These are phyloP conservation scores for Geophilus truncorum DNA, from an alignment of 2,888 invertebrate genomes.

Conservation along the genomic window DNA sequence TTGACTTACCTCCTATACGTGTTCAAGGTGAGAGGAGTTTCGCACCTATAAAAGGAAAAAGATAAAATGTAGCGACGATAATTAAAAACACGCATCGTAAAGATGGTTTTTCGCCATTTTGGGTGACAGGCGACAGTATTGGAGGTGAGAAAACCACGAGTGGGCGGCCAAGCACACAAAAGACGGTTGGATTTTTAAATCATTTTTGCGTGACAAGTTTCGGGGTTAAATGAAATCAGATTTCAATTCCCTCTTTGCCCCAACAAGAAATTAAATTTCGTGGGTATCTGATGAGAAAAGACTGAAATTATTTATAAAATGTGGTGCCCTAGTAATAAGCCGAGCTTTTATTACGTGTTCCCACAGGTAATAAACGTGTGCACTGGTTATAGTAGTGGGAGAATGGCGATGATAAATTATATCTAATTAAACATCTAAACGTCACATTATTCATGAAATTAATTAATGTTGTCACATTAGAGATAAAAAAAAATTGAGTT, in stretches of 20 bases:
- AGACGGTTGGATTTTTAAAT: not conserved
- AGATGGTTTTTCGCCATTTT: not conserved
- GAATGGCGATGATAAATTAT: not conserved
- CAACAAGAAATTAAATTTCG: not conserved
- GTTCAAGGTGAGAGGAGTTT: conserved; percentile 34
- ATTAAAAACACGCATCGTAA: not conserved
- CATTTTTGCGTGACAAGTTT: not conserved
- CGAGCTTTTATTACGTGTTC: not conserved
- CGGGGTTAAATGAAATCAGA: not conserved
- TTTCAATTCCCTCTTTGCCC: not conserved
- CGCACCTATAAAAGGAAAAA: conserved; percentile 33
- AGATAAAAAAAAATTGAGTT: not conserved
- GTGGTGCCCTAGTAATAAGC: not conserved
- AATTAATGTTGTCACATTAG: not conserved
- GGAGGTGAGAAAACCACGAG: not conserved
- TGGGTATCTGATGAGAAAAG: not conserved
- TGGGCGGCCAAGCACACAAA: not conserved
- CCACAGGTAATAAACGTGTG: not conserved
- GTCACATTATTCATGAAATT: not conserved
- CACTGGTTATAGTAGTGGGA: not conserved
- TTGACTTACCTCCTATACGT: conserved; percentile 36
- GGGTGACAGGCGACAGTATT: not conserved
- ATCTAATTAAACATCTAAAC: not conserved
- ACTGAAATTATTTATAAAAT: not conserved
- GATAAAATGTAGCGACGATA: not conserved